phyloP scores from a whole-genome alignment of 2,888 invertebrate species.

The Aradus depressus region DNA sequence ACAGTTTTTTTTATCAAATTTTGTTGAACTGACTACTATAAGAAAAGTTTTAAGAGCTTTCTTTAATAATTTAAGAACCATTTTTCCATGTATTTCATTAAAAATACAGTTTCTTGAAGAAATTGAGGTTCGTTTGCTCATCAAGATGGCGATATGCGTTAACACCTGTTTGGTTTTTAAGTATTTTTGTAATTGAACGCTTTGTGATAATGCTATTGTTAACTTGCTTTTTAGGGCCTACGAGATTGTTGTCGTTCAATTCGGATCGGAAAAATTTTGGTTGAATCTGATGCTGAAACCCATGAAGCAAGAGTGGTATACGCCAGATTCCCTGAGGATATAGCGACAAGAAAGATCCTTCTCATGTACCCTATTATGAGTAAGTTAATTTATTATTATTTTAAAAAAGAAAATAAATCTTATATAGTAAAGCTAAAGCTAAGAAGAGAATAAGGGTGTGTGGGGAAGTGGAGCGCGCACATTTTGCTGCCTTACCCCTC shows the following conservation, averaged over 20 bases:
- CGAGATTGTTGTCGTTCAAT: slow-evolving; percentile 97
- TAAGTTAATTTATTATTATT: slow-evolving; percentile 40
- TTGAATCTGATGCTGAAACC: slow-evolving; percentile 91
- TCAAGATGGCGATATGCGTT: too few species aligned
- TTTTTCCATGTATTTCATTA: background rate
- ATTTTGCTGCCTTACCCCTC: too few species aligned
- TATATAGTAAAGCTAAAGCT: too few species aligned
- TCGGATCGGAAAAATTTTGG: slow-evolving; percentile 94
- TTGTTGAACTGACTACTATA: too few species aligned
- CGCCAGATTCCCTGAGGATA: slow-evolving; percentile 94
- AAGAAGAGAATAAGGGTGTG: too few species aligned
- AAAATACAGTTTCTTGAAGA: background rate
- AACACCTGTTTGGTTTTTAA: background rate
- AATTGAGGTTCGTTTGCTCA: background rate
- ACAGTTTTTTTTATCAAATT: too few species aligned
- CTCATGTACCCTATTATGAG: slow-evolving; percentile 99
- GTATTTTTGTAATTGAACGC: background rate
- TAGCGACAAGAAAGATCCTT: slow-evolving; percentile 72
- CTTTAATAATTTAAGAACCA: too few species aligned
- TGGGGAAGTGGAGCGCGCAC: too few species aligned
- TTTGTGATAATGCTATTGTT: background rate
- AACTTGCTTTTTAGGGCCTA: slow-evolving; percentile 48
- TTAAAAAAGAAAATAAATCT: too few species aligned
- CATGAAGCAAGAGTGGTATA: slow-evolving; percentile 95
- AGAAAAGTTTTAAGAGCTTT: too few species aligned